Evolutionary conservation across 2,113 vertebrate species (phyloP).

Genomic region (Echinops telfairi): DNA sequence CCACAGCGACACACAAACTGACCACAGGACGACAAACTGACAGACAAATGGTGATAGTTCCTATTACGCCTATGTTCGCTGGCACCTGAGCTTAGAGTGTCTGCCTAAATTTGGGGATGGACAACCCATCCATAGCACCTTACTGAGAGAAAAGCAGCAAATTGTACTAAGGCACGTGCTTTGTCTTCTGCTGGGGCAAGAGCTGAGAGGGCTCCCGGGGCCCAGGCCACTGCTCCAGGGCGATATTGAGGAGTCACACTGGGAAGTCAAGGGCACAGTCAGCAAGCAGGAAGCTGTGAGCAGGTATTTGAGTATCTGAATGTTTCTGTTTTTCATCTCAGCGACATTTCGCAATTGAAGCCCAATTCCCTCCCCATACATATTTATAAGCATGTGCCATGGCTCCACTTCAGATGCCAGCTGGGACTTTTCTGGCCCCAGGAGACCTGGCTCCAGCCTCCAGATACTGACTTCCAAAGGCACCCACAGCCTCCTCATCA

Average conservation of each 20-base stretch:
- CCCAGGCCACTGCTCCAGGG: no score
- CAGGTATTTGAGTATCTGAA: background rate
- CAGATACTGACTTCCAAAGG: background rate
- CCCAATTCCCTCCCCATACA: background rate
- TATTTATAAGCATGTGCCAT: no score
- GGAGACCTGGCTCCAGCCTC: background rate
- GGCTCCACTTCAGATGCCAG: no score
- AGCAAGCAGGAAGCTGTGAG: accelerated
- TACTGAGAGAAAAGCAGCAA: background rate
- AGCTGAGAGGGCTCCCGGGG: background rate
- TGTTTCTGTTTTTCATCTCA: background rate
- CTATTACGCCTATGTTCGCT: no score
- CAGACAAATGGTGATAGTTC: no score
- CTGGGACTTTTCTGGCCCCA: background rate
- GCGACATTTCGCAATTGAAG: background rate
- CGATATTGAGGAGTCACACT: background rate
- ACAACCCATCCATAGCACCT: no score
- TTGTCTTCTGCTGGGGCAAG: background rate
- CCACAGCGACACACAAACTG: no score
- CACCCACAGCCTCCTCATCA: background rate
- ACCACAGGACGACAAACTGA: no score
- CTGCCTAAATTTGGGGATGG: no score
- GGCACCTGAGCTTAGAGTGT: no score
- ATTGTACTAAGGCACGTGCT: background rate
- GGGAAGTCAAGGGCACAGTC: background rate